These are phyloP conservation scores for Falco columbarius DNA, from an alignment of 2,797 vertebrate species.

Conservation along the genomic window DNA sequence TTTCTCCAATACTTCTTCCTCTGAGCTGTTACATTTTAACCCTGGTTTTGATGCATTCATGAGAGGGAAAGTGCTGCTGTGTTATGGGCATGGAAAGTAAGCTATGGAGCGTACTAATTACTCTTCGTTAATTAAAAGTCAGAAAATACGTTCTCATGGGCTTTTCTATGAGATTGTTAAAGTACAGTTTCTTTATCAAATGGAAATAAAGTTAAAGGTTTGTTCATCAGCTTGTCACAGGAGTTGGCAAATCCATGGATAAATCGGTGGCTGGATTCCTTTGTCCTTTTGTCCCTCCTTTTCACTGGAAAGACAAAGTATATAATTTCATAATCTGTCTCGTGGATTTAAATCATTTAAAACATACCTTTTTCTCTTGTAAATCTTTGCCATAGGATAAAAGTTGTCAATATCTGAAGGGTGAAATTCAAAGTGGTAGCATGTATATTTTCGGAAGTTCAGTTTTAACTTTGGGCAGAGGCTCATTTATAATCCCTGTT, in stretches of 20 bases:
- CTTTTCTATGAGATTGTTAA: neutral
- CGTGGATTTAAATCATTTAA: neutral
- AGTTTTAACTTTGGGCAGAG: constrained; percentile 33
- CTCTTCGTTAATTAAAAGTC: neutral
- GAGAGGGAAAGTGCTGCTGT: neutral
- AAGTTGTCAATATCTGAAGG: neutral
- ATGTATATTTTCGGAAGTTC: constrained; percentile 28
- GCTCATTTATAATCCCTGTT: constrained; percentile 67
- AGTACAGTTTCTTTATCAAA: neutral
- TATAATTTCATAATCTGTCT: neutral
- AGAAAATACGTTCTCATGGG: neutral
- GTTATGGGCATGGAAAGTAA: neutral
- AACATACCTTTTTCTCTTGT: neutral
- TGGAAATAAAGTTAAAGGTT: neutral
- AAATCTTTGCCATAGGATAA: neutral
- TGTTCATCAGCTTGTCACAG: neutral
- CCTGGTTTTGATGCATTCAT: neutral
- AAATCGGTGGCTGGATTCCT: neutral
- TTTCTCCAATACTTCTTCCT: neutral
- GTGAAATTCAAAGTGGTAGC: constrained; percentile 13
- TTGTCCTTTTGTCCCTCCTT: constrained; percentile 1
- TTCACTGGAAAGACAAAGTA: neutral
- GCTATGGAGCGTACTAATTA: neutral
- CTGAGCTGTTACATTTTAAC: neutral
- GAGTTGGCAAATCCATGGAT: neutral